Conservation (phyloP, 37 sponge, comb jelly and placozoan genomes). For the Eunapius fragilis region DNA sequence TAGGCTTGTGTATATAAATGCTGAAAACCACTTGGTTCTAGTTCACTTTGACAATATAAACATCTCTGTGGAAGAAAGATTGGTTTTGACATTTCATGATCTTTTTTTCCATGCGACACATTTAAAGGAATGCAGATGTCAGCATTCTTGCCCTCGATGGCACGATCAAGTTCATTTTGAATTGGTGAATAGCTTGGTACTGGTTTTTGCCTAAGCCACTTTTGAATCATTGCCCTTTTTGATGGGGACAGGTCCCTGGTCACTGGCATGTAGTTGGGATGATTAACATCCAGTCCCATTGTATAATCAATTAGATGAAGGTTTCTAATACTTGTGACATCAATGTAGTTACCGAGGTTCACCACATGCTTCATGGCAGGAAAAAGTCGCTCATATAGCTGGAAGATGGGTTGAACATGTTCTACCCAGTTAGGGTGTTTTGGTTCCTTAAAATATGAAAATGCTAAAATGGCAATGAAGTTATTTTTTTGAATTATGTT, state of each 20-base stretch:
- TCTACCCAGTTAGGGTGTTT: conserved; percentile 6
- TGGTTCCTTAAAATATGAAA: not conserved
- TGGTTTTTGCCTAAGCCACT: conserved; percentile 18
- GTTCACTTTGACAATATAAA: too few relatives aligned
- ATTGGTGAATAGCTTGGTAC: not conserved
- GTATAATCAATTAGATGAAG: conserved; percentile 26
- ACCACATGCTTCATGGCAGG: conserved; percentile 61
- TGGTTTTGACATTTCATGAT: too few relatives aligned
- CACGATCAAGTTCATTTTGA: not conserved
- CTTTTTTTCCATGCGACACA: not conserved
- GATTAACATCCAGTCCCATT: conserved; percentile 23
- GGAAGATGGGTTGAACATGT: conserved; percentile 48
- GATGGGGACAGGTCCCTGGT: conserved; percentile 60
- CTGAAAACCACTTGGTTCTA: not conserved
- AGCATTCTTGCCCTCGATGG: not conserved
- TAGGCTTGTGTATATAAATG: not conserved
- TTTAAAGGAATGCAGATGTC: not conserved
- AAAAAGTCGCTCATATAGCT: conserved; percentile 33
- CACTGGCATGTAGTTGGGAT: conserved; percentile 74
- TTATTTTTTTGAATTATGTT: not conserved
- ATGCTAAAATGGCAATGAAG: not conserved
- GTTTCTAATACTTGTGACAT: conserved; percentile 35
- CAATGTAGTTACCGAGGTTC: conserved; percentile 32
- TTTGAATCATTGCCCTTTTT: conserved; percentile 30
- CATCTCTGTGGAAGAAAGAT: not conserved